phyloP scores from a whole-genome alignment of 2,797 vertebrate genomes.

The Nasua narica region DNA sequence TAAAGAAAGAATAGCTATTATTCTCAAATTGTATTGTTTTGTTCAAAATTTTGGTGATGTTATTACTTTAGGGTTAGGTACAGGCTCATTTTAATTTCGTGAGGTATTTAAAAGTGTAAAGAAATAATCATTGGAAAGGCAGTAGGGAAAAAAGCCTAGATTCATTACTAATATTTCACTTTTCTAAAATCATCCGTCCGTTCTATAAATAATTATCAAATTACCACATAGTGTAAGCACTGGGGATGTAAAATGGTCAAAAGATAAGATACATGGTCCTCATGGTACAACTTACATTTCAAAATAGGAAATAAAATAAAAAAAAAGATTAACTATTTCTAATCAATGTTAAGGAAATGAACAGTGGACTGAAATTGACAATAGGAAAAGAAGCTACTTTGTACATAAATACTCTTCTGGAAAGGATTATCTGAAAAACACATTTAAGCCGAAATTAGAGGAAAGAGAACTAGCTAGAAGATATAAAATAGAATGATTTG shows the following conservation, averaged over 20 bases:
- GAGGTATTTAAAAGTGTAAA: background rate
- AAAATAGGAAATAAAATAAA: background rate
- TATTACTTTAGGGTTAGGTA: background rate
- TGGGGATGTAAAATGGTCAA: background rate
- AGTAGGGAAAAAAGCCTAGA: background rate
- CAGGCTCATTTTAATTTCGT: background rate
- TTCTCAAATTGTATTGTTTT: slow-evolving; percentile 28
- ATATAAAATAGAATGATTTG: background rate
- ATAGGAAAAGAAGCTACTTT: background rate
- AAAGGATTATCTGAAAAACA: background rate
- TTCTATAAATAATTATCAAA: background rate
- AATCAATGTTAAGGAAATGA: background rate
- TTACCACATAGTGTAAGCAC: background rate
- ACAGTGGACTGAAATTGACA: background rate
- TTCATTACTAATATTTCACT: background rate
- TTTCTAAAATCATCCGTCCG: background rate
- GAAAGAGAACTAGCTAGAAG: background rate
- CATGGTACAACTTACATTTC: background rate
- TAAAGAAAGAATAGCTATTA: slow-evolving; percentile 37
- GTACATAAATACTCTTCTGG: background rate
- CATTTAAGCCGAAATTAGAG: background rate
- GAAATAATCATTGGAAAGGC: background rate
- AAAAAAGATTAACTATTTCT: background rate
- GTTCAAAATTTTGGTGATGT: background rate
- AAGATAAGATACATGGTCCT: background rate